phyloP scores from a whole-genome alignment of 2,797 vertebrate genomes.

The Squalus acanthias region DNA sequence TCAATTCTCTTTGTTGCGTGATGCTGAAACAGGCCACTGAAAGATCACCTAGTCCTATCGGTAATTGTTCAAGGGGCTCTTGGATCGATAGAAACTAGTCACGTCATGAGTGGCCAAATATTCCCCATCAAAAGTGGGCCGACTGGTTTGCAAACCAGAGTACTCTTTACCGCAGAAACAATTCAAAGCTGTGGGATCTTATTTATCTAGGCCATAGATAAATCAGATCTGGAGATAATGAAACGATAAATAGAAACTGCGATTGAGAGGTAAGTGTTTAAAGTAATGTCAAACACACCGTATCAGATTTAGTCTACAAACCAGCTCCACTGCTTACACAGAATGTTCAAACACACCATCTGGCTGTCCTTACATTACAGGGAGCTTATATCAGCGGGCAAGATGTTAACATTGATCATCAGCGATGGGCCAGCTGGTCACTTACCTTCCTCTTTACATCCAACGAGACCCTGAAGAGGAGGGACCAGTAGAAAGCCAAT shows the following conservation, averaged over 20 bases:
- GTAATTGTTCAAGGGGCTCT: neutral
- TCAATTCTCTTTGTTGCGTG: neutral
- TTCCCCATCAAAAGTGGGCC: neutral
- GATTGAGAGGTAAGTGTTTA: neutral
- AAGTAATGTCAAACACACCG: neutral
- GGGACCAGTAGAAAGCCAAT: slow-evolving; percentile 81
- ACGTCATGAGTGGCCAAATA: neutral
- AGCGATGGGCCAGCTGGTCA: neutral
- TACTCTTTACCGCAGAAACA: neutral
- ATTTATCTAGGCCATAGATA: neutral
- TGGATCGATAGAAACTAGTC: neutral
- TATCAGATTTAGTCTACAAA: neutral
- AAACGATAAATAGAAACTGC: neutral
- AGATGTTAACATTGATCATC: neutral
- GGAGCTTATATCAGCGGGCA: neutral
- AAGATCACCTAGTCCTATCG: neutral
- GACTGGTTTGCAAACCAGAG: neutral
- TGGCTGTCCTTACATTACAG: neutral
- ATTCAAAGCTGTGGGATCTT: neutral
- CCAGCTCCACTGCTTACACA: neutral
- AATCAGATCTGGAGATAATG: neutral
- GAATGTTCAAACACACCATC: neutral
- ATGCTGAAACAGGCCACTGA: neutral
- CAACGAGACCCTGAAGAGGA: slow-evolving; percentile 77
- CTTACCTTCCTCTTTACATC: slow-evolving; percentile 88